Evolutionary conservation across 2,113 vertebrate genomes (phyloP).

Genomic region (Pangasianodon gigas): DNA sequence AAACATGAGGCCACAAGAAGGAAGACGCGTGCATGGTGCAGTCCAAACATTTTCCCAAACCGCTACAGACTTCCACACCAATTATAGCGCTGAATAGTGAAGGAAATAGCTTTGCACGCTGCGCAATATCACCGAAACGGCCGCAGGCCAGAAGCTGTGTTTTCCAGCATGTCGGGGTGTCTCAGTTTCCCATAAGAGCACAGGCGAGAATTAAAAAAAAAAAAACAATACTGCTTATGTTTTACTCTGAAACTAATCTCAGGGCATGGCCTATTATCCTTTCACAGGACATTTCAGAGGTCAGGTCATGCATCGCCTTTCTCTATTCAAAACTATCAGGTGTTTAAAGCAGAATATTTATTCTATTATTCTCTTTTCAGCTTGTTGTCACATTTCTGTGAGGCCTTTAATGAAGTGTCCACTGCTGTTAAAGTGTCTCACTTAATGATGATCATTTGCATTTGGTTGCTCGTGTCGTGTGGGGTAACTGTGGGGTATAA

Average conservation of each 20-base stretch:
- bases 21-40: slow-evolving; percentile 74
- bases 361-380: not conserved
- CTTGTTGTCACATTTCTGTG: not conserved
- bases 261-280: not conserved
- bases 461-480: not conserved
- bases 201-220: not conserved
- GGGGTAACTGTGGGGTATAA: not conserved
- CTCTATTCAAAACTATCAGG: not conserved
- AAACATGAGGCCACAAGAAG: slow-evolving; percentile 78
- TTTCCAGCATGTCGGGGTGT: slow-evolving; percentile 63
- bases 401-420: not conserved
- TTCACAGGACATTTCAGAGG: not conserved
- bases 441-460: not conserved
- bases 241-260: not conserved
- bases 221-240: not conserved
- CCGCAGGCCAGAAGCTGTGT: slow-evolving; percentile 74
- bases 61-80: slow-evolving; percentile 81
- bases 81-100: slow-evolving; percentile 82
- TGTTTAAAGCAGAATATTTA: not conserved
- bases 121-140: slow-evolving; percentile 82
- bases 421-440: not conserved
- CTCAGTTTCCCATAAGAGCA: slow-evolving; percentile 50
- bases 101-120: slow-evolving; percentile 89
- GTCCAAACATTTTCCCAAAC: slow-evolving; percentile 82
- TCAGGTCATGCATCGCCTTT: not conserved